Evolutionary conservation across 2,113 vertebrate species (phyloP).

Genomic region (Terrapene triunguis): DNA sequence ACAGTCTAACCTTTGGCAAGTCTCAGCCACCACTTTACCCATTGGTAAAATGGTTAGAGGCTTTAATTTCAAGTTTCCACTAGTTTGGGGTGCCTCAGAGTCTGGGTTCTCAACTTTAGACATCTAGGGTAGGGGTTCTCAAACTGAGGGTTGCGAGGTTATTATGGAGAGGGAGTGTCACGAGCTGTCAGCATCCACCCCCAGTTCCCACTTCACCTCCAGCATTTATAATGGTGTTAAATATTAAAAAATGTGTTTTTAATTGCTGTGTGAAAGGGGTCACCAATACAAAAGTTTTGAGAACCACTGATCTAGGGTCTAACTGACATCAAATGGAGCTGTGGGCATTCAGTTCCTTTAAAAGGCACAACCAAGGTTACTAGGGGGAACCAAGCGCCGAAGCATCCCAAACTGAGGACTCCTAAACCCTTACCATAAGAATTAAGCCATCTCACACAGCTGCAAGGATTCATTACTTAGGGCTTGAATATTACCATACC

Average conservation of each 20-base stretch:
- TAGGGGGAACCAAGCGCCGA: neutral
- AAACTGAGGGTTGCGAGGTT: too few relatives aligned
- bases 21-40: neutral
- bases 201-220: too few relatives aligned
- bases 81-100: neutral
- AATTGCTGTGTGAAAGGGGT: too few relatives aligned
- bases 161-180: too few relatives aligned
- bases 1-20: neutral
- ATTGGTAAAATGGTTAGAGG: accelerated
- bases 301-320: neutral
- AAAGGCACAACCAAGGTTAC: neutral
- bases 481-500: neutral
- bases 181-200: too few relatives aligned
- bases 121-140: too few relatives aligned
- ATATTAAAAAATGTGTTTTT: too few relatives aligned
- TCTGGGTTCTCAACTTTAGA: neutral
- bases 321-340: neutral
- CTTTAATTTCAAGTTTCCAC: neutral
- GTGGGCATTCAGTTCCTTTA: neutral
- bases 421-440: neutral
- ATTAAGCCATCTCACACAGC: too few relatives aligned
- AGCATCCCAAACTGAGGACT: neutral
- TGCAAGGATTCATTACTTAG: neutral
- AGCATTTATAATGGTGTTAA: too few relatives aligned
- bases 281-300: too few relatives aligned